phyloP scores from a whole-genome alignment of 1,140 invertebrate species.

The Lepidurus couesii region DNA sequence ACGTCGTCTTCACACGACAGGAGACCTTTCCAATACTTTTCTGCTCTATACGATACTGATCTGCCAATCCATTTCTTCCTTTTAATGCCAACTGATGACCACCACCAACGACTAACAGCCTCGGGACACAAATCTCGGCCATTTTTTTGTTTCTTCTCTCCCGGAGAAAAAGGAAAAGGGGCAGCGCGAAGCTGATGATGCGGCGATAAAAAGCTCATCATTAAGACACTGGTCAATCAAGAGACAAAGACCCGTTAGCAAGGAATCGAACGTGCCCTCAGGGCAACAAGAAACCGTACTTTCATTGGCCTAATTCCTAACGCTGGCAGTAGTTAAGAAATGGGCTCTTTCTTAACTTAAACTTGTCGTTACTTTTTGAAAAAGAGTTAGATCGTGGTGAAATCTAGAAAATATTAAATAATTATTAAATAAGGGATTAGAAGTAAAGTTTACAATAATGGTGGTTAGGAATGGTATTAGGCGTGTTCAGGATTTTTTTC shows the following conservation, averaged over 20 bases:
- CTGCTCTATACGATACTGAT: too few species aligned
- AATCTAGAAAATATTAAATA: too few species aligned
- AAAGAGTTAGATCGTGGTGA: too few species aligned
- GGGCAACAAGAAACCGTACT: neutral
- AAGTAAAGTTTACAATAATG: accelerated
- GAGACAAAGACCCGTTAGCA: neutral
- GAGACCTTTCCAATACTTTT: too few species aligned
- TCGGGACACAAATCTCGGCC: neutral
- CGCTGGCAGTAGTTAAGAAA: too few species aligned
- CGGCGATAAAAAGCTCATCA: slow-evolving; percentile 15
- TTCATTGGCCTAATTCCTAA: neutral
- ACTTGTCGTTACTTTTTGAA: too few species aligned
- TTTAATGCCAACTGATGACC: neutral
- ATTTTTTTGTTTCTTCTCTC: too few species aligned
- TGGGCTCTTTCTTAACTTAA: too few species aligned
- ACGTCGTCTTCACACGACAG: neutral
- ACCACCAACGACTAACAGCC: neutral
- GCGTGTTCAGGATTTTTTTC: too few species aligned
- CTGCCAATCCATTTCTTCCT: neutral
- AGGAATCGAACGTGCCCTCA: neutral
- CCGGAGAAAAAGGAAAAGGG: neutral
- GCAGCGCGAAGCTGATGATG: neutral
- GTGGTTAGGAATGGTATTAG: too few species aligned
- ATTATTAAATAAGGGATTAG: too few species aligned
- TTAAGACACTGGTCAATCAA: neutral